phyloP scores from a whole-genome alignment of 2,888 invertebrate species.

The Balanococcus diminutus region DNA sequence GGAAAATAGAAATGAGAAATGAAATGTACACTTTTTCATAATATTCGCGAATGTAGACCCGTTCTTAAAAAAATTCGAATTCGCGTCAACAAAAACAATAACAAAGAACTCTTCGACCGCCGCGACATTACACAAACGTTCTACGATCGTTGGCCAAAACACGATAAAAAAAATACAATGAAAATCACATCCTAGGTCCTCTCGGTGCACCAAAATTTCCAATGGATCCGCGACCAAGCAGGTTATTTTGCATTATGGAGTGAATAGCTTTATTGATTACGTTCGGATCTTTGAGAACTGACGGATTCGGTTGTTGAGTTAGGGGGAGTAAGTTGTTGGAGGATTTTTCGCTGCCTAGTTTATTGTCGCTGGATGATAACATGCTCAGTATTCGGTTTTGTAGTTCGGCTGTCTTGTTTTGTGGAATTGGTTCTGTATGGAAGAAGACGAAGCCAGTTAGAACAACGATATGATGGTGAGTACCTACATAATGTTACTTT shows the following conservation, averaged over 20 bases:
- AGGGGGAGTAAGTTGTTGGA: neutral
- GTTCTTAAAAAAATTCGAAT: too few species aligned
- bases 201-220: neutral
- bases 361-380: too few species aligned
- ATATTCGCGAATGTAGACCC: neutral
- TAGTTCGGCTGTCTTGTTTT: constrained; percentile 60
- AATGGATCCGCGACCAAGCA: neutral
- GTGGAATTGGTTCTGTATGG: constrained; percentile 20
- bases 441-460: neutral
- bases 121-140: neutral
- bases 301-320: constrained; percentile 31
- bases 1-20: neutral
- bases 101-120: neutral
- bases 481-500: neutral
- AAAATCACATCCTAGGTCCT: neutral
- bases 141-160: neutral
- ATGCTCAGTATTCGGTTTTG: constrained; percentile 79
- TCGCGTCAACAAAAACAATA: neutral
- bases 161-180: neutral
- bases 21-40: neutral
- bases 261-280: neutral
- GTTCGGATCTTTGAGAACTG: constrained; percentile 25
- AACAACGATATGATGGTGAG: neutral
- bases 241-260: neutral
- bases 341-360: constrained; percentile 60